Base-by-base conservation (phyloP, 2,888 invertebrate species). In the Pheosia gnoma region DNA sequence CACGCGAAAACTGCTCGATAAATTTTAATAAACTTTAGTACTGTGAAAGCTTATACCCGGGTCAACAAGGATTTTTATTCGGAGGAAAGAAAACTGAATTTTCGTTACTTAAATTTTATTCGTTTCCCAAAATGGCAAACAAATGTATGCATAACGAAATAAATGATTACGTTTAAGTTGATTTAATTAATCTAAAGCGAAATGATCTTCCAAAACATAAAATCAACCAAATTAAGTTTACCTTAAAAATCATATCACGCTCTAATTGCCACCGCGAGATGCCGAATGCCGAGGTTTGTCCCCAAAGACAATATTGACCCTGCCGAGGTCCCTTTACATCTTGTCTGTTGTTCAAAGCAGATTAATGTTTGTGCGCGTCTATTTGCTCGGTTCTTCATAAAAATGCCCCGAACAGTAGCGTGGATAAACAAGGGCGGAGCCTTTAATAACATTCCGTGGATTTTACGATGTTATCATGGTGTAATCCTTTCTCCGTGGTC, bases 301-400 rank as follows among this genome's bases (percentile, higher is more conserved):
- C 92, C 93, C 89, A 87, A 90, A 87, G 83, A 89, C 80, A 93
- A 93, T 90, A 93, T 93, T 93, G 86, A 87, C 87, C 79, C 72
- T 65, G 71, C 69, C 55, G 79, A 59, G 66, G 87, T 86, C 90
- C 90, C 91, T 89, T 89, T 91, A 90, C 89, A 89, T 92, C 89
- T 88, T 87, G 75, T 76, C 85, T 87, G 91, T 90, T 91, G 89
- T 90, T 88, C 90, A 88, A 89, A 91, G 89, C 87, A 92, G 93
- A 93, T 93, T 93, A 93, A 91, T 93, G 93, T 93, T 93, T 93
- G 90, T 89, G 79, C 86, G 80, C 75, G 82, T 76, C 78, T 93
- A 90, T 93, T 93, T 93, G 83, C 87, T 83, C 88, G 80, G 88
- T 88, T 87, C 90, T 91, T 93, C 91, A 93, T 93, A 93, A 93